Evolutionary conservation across 2,797 vertebrate species (phyloP).

Genomic region (Acropternis orthonyx): DNA sequence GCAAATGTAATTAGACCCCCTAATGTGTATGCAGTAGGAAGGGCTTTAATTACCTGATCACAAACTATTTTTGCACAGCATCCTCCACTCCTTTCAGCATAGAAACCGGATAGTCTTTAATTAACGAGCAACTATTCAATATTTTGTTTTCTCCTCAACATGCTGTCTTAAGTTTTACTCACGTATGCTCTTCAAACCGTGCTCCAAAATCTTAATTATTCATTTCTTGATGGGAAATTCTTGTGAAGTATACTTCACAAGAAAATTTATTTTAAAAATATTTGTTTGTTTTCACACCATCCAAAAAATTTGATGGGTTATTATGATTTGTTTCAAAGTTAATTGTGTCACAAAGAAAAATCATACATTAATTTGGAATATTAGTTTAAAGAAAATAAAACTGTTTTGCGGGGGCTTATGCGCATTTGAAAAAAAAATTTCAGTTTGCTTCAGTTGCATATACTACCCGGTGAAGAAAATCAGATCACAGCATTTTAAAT

Average conservation of each 20-base stretch:
- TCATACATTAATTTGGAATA: neutral
- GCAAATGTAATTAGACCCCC: constrained; percentile 48
- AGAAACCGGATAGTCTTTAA: neutral
- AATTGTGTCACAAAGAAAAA: neutral
- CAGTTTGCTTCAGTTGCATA: neutral
- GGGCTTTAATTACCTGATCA: constrained; percentile 59
- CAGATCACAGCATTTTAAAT: neutral
- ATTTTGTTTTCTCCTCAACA: constrained; percentile 14
- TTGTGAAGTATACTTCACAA: constrained; percentile 13
- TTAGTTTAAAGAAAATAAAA: neutral
- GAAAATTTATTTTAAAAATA: constrained; percentile 39
- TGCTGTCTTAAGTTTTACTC: neutral
- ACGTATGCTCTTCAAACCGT: neutral
- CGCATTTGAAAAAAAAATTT: neutral
- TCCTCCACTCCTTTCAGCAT: neutral
- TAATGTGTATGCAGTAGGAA: constrained; percentile 33
- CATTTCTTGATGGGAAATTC: neutral
- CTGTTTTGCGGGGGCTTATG: neutral
- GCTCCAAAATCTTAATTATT: neutral
- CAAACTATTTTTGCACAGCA: constrained; percentile 26
- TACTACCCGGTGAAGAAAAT: neutral
- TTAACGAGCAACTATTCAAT: constrained; percentile 24
- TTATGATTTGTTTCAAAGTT: neutral
- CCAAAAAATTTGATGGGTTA: neutral
- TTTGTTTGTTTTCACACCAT: constrained; percentile 18